These are phyloP conservation scores for Champsocephalus gunnari DNA, from an alignment of 2,797 vertebrate genomes.

Conservation along the genomic window DNA sequence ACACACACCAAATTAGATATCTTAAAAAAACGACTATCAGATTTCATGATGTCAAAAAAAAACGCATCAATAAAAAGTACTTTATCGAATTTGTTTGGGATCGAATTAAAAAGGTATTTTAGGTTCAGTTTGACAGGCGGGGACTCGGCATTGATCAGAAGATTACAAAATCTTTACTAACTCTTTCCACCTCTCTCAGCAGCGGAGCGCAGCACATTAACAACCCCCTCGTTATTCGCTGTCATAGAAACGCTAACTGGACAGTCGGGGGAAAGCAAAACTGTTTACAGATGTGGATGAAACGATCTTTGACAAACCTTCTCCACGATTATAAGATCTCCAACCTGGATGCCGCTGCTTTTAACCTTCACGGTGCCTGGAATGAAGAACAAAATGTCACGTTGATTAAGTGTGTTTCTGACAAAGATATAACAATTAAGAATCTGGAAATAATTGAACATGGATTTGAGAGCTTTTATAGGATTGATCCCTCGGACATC, in stretches of 20 bases:
- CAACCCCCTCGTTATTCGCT: slow-evolving; percentile 59
- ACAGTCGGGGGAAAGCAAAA: slow-evolving; percentile 52
- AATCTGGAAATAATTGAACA: neutral
- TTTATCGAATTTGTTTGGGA: slow-evolving; percentile 61
- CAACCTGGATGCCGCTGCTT: slow-evolving; percentile 98
- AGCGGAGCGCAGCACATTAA: slow-evolving; percentile 64
- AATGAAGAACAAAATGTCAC: slow-evolving; percentile 40
- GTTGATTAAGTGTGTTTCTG: neutral
- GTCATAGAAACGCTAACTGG: slow-evolving; percentile 61
- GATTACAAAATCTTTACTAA: slow-evolving; percentile 84
- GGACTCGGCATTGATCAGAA: slow-evolving; percentile 78
- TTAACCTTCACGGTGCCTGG: slow-evolving; percentile 97
- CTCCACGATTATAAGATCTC: slow-evolving; percentile 98
- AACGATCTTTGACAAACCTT: slow-evolving; percentile 87
- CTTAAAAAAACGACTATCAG: slow-evolving; percentile 15
- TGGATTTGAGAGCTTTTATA: slow-evolving; percentile 6
- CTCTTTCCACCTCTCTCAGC: slow-evolving; percentile 73
- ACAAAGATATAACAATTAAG: too few species aligned
- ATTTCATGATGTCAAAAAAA: slow-evolving; percentile 3
- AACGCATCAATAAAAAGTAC: slow-evolving; percentile 33
- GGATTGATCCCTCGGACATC: slow-evolving; percentile 7
- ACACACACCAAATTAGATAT: slow-evolving; percentile 3
- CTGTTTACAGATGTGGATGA: slow-evolving; percentile 58
- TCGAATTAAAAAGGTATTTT: slow-evolving; percentile 62
- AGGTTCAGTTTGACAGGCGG: slow-evolving; percentile 63